Evolutionary conservation across 2,113 vertebrate genomes (phyloP).

Genomic region (Ptyas mucosa): DNA sequence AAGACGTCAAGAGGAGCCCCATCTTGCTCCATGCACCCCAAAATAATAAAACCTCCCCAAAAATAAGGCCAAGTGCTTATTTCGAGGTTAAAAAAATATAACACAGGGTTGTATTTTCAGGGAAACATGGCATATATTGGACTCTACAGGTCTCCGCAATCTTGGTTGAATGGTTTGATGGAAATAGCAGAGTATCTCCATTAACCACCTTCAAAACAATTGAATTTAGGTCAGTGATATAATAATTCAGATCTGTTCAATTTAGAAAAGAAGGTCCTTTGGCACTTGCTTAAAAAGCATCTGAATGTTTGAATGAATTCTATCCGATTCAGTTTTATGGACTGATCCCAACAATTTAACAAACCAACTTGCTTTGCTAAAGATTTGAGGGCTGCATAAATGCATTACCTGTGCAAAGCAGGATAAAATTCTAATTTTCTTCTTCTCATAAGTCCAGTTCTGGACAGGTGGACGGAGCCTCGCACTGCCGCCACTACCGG

Average conservation of each 20-base stretch:
- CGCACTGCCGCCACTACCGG: no score
- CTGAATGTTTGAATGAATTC: background rate
- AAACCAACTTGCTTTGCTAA: background rate
- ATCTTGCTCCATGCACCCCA: background rate
- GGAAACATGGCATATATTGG: background rate
- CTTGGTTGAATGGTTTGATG: background rate
- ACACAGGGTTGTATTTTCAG: no score
- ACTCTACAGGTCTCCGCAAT: background rate
- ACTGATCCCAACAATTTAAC: background rate
- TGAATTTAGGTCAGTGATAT: background rate
- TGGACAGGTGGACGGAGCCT: no score
- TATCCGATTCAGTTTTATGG: background rate
- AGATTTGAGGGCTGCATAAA: background rate
- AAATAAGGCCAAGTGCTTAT: no score
- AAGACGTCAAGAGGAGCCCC: no score
- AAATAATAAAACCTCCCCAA: no score
- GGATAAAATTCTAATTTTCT: background rate
- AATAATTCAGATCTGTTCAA: background rate
- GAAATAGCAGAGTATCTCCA: background rate
- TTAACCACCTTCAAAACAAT: background rate
- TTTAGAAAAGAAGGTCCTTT: background rate
- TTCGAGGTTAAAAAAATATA: no score
- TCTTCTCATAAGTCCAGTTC: background rate
- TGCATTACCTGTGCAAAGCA: background rate
- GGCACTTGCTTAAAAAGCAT: background rate